Base-by-base conservation (phyloP, 2,888 invertebrate species). In the Lathronympha strigana region DNA sequence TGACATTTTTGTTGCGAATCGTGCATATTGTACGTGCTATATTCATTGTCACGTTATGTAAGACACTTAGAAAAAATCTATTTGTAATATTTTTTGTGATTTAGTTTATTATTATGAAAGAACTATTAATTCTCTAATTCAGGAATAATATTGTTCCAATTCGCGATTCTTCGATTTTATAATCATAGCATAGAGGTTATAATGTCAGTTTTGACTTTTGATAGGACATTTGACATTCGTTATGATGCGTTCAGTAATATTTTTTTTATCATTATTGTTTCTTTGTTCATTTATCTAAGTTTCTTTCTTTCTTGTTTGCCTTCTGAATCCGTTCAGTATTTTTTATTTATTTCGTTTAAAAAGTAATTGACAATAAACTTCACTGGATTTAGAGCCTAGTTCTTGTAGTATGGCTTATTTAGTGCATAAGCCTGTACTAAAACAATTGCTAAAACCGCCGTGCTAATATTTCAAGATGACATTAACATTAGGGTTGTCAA, bases 11-110 rank as follows among this genome's bases (percentile, higher is more conserved):
- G 49, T 82, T 80, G 5, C 81, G 82, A 2, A 80, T 69, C 33
- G 74, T 72, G 67, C 79, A 82, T 5, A 90, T 68, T 77, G 80
- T 81, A 23, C 88, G 86, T 0, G 87, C 86, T 71, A 90, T 81
- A 83, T 90, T 90, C 91, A 92, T 92, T 68, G 60, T 80, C 21
- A 21, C 45, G 67, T 23, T 5, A 21, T 53, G n/a, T 13, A 19
- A 43, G 4, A 1, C 40, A 55, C 61, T 50, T 43, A n/a, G 1
- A 36, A 36, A 15, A 19, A 25, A 17, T 11, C 8, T 15, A 23
- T 43, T 33, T 23, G 1, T 6, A 23, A 1, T 17, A 0, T 31
- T 38, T 47, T 13, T 9, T 15, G 21, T 31, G 19, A 19, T 43
- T 45, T 51, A n/a, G 3, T 17, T n/a, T 8, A n/a, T 13, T 25